Evolutionary conservation across 1,140 invertebrate species (phyloP).

Genomic region (Caerostris extrusa): DNA sequence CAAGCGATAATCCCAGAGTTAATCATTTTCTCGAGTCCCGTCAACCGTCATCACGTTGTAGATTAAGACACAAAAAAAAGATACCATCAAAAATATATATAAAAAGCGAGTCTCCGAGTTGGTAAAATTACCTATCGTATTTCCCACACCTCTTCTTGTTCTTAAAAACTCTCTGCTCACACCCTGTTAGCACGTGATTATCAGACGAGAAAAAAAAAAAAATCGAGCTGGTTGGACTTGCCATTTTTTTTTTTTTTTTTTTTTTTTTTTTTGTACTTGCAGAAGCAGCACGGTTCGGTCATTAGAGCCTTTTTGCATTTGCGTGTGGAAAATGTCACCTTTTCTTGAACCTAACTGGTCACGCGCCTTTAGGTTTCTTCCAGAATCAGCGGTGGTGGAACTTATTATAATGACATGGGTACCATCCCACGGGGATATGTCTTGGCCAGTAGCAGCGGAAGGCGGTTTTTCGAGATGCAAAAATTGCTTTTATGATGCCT

Average conservation of each 20-base stretch:
- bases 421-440: neutral
- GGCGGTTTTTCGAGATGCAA: neutral
- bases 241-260: neutral
- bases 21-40: neutral
- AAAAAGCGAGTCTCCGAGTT: neutral
- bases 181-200: slow-evolving; percentile 68
- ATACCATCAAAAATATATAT: neutral
- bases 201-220: neutral
- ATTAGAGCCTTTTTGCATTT: slow-evolving; percentile 16
- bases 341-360: neutral
- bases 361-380: slow-evolving; percentile 1
- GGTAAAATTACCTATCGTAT: slow-evolving; percentile 24
- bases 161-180: slow-evolving; percentile 48
- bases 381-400: neutral
- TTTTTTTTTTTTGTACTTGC: no score
- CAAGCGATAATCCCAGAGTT: neutral
- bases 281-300: neutral
- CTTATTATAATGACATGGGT: slow-evolving; percentile 31
- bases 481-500: neutral
- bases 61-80: slow-evolving; percentile 20
- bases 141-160: slow-evolving; percentile 46
- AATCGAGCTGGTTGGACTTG: neutral
- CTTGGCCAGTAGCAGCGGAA: neutral
- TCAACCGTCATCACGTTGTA: slow-evolving; percentile 37
- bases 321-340: slow-evolving; percentile 67